phyloP scores from a whole-genome alignment of 2,888 invertebrate species.

The Strigamia crassipes region DNA sequence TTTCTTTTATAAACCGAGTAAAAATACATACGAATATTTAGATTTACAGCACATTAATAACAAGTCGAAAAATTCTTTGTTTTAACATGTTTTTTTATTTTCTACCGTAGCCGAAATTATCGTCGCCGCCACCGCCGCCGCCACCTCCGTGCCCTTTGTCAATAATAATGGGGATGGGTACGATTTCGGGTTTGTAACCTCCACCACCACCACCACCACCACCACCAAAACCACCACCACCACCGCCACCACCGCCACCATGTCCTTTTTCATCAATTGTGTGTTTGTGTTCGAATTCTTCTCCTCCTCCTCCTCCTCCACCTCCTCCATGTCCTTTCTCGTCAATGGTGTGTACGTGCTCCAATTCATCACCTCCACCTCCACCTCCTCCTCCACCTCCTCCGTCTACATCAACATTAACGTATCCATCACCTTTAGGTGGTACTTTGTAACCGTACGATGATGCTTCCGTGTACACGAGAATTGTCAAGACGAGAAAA shows the following conservation, averaged over 20 bases:
- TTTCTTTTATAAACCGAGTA: background rate
- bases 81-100: background rate
- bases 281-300: too few relatives aligned
- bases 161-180: background rate
- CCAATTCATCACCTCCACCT: background rate
- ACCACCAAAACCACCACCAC: background rate
- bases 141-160: background rate
- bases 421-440: background rate
- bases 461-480: background rate
- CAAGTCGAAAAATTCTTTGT: background rate
- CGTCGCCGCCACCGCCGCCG: background rate
- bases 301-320: background rate
- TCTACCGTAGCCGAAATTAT: background rate
- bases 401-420: background rate
- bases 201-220: background rate
- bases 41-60: background rate
- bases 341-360: background rate
- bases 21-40: background rate
- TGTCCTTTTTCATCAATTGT: too few relatives aligned
- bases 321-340: background rate
- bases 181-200: background rate
- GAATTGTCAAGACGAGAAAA: background rate
- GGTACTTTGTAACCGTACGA: background rate
- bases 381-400: background rate
- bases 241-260: too few relatives aligned